Base-by-base conservation (phyloP, 1,140 invertebrate species). In the Globodera rostochiensis region DNA sequence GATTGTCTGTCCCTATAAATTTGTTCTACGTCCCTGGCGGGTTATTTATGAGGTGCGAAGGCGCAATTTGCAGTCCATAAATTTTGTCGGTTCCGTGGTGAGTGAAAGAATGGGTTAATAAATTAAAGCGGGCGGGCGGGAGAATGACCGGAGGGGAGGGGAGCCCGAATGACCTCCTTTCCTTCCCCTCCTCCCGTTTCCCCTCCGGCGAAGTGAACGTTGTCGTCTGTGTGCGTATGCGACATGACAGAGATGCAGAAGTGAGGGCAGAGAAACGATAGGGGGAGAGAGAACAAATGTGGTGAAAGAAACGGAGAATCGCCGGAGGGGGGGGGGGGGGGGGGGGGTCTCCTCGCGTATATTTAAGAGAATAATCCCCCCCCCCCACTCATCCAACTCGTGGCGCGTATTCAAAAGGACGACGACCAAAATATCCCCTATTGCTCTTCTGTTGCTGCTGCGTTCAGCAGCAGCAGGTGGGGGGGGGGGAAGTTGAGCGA, bases 41-140 rank as follows among this genome's bases (percentile, higher is more conserved):
- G 11, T 71, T 71, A 71, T 71, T 71, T 45, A 71, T 71, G 69
- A 71, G 69, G 9, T 71, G 69, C 36, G 36, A 47, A 45, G 57
- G 57, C 69, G 69, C 69, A 71, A 71, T 71, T 71, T 71, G 69
- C 69, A 71, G 25, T 71, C 69, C 69, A 71, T 71, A 71, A 71
- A 71, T 71, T 71, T 71, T 47, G 69, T 47, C n/a, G 67, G 69
- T 71, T 47, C 69, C 69, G n/a, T 71, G 69, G 69, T 21, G 36
- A 47, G n/a, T 8, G 69, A 71, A 47, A 71, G 36, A 47, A 71
- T 9, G 46, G 46, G 36, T n/a, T 21, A 71, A 71, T 71, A 71
- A 71, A 71, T 71, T 71, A 71, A 45, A 71, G 69, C 13, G 57
- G 15, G 57, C 11, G 57, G 15, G 57, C 11, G 57, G 57, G 57